A percentile compares a stretch with the other conserved stretches of the same genome.
These are phyloP conservation scores for Spheniscus mendiculus DNA, from an alignment of 2,113 vertebrate species.

Conservation along the genomic window DNA sequence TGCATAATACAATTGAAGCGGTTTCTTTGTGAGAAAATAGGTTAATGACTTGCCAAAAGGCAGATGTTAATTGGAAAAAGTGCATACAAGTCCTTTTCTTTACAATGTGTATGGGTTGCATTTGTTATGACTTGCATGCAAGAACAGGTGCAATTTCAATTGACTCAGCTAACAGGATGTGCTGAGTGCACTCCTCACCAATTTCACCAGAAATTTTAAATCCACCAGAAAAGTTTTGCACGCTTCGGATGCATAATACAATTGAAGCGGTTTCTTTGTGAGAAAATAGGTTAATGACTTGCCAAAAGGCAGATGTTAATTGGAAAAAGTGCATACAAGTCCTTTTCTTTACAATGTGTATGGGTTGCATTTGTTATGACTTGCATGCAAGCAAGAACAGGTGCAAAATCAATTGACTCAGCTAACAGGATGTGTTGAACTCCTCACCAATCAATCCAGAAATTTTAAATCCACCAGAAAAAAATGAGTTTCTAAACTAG, in stretches of 20 bases:
- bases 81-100: conserved; percentile 33
- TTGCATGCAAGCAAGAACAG: conserved; percentile 42
- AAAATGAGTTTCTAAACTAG: background rate
- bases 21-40: conserved; percentile 64
- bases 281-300: conserved; percentile 68
- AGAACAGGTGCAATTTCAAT: conserved; percentile 52
- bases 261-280: conserved; percentile 46
- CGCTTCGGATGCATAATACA: conserved; percentile 60
- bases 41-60: conserved; percentile 67
- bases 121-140: conserved; percentile 47
- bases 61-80: conserved; percentile 58
- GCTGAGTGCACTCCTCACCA: background rate
- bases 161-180: conserved; percentile 41
- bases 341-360: conserved; percentile 23
- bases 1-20: conserved; percentile 57
- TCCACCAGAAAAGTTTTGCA: background rate
- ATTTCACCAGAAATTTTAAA: conserved; percentile 11
- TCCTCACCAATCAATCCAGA: background rate
- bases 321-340: conserved; percentile 39
- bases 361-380: conserved; percentile 40
- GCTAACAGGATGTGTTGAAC: conserved; percentile 23
- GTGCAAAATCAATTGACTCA: conserved; percentile 52
- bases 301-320: conserved; percentile 67
- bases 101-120: background rate
- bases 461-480: background rate